These are phyloP conservation scores for Macrosiphum euphorbiae DNA, from an alignment of 2,888 invertebrate genomes.

Conservation along the genomic window DNA sequence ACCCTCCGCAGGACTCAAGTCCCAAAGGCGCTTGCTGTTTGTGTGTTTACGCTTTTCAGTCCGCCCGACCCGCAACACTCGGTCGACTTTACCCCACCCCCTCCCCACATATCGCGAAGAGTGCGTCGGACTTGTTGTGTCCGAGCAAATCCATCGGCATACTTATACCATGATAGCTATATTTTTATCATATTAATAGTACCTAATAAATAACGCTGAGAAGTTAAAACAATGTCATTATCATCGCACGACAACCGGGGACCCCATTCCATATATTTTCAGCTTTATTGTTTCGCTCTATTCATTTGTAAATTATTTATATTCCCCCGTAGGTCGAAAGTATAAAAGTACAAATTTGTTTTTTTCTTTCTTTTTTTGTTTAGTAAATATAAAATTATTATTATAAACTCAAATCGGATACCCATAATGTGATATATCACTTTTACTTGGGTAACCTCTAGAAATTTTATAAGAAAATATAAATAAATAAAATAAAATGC, in stretches of 20 bases:
- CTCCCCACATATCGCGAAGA: neutral
- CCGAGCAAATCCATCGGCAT: neutral
- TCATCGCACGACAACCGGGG: neutral
- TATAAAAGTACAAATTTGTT: slow-evolving; percentile 20
- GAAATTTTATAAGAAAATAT: slow-evolving; percentile 9
- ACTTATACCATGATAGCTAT: neutral
- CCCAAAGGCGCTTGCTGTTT: neutral
- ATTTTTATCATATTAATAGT: no score
- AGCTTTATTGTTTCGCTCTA: neutral
- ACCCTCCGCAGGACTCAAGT: neutral
- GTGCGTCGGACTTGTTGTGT: neutral
- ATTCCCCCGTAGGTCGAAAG: neutral
- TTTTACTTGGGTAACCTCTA: neutral
- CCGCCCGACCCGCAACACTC: neutral
- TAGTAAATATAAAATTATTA: neutral
- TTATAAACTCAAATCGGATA: slow-evolving; percentile 7
- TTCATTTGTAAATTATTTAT: neutral
- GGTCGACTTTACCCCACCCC: neutral
- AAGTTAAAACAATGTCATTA: neutral
- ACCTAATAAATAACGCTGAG: neutral
- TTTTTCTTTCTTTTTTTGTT: neutral
- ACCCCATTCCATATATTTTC: neutral
- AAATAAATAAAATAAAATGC: slow-evolving; percentile 20
- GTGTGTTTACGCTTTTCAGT: neutral
- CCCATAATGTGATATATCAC: slow-evolving; percentile 1